These are phyloP conservation scores for Thinocorus orbignyianus DNA, from an alignment of 2,113 vertebrate genomes.

Conservation along the genomic window DNA sequence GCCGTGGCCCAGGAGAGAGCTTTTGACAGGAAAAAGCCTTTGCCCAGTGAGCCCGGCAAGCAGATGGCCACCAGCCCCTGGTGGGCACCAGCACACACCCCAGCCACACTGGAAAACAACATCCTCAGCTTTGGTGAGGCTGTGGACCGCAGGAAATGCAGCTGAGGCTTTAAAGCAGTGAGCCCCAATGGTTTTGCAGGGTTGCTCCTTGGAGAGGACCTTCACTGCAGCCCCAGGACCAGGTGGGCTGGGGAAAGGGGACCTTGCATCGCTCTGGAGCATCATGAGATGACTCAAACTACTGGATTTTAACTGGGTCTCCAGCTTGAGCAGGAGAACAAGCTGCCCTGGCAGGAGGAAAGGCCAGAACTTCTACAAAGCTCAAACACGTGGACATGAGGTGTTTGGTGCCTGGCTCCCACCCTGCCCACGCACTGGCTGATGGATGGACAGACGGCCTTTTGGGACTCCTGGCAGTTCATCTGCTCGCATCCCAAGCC, in stretches of 20 bases:
- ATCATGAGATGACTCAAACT: fast-evolving
- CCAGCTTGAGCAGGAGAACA: fast-evolving
- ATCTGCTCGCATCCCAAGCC: not conserved
- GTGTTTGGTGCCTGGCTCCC: not conserved
- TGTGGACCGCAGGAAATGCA: fast-evolving
- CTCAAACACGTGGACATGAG: fast-evolving
- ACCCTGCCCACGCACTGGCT: fast-evolving
- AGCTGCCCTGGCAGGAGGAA: not conserved
- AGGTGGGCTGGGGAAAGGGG: not conserved
- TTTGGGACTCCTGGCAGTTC: not conserved
- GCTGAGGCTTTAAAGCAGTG: not conserved
- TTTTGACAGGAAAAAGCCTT: not conserved
- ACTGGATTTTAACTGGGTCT: not conserved
- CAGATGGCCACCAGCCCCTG: not conserved
- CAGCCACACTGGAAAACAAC: not conserved
- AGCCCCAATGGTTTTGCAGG: fast-evolving
- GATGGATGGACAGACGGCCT: fast-evolving
- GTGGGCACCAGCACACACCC: not conserved
- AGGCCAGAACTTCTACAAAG: not conserved
- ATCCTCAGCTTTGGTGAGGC: not conserved
- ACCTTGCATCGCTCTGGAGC: fast-evolving
- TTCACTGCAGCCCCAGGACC: not conserved
- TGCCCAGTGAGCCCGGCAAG: not conserved
- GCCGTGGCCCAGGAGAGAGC: not conserved
- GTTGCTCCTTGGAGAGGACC: not conserved